phyloP scores from a whole-genome alignment of 2,888 invertebrate species.

The Esperia sulphurella region DNA sequence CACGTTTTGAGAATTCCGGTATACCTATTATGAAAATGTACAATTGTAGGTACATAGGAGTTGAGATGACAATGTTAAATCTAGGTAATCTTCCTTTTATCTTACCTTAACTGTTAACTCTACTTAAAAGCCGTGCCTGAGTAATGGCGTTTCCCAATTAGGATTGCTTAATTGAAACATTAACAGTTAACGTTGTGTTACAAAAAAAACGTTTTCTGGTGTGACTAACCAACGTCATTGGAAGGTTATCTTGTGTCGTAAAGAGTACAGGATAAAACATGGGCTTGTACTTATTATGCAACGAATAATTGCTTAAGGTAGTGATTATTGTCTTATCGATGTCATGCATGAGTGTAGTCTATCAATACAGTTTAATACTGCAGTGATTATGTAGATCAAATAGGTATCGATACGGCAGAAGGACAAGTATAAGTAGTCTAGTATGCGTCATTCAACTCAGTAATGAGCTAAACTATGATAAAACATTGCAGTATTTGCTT shows the following conservation, averaged over 20 bases:
- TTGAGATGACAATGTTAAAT: too few relatives aligned
- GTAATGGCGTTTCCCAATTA: constrained; percentile 10
- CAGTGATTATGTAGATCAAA: neutral
- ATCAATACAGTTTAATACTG: neutral
- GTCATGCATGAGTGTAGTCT: neutral
- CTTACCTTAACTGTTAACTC: neutral
- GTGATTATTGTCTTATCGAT: neutral
- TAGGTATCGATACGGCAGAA: too few relatives aligned
- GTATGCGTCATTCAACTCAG: too few relatives aligned
- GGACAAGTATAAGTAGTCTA: too few relatives aligned
- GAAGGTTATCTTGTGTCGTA: constrained; percentile 3
- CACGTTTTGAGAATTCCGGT: too few relatives aligned
- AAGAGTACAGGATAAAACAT: constrained; percentile 5
- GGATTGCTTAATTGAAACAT: constrained; percentile 17
- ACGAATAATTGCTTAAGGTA: neutral
- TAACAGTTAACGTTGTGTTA: constrained; percentile 9
- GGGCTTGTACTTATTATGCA: neutral
- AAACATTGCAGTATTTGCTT: too few relatives aligned
- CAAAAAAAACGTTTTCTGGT: constrained; percentile 19
- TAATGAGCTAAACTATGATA: too few relatives aligned
- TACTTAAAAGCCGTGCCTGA: neutral
- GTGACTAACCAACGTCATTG: constrained; percentile 16
- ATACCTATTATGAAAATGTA: too few relatives aligned
- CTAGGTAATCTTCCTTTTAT: neutral
- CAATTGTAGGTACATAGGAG: too few relatives aligned